Percentiles rank a stretch among this genome's conserved stretches.
phyloP scores from a whole-genome alignment of 2,888 invertebrate genomes.

The Monochamus alternatus region DNA sequence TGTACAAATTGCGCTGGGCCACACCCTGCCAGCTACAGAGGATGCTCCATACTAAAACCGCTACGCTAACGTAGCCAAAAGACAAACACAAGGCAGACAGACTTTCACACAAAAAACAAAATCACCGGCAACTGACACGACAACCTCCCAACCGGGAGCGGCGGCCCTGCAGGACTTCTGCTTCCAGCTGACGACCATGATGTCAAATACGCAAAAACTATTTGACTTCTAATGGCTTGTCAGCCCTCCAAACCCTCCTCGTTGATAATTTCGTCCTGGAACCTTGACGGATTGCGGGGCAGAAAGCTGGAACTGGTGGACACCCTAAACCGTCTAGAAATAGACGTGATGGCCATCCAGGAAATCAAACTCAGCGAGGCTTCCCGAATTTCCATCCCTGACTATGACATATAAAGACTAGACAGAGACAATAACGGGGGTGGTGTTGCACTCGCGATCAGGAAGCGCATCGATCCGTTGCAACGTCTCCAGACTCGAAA shows the following conservation, averaged over 20 bases:
- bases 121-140: neutral
- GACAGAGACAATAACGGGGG: neutral
- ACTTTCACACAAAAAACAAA: neutral
- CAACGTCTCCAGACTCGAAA: neutral
- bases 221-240: neutral
- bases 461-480: neutral
- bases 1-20: no score
- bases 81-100: neutral
- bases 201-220: neutral
- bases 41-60: no score
- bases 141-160: neutral
- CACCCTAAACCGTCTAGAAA: neutral
- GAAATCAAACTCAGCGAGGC: neutral
- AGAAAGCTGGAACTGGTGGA: neutral
- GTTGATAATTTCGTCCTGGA: neutral
- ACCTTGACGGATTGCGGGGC: neutral
- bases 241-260: neutral
- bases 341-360: neutral
- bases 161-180: neutral
- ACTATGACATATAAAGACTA: neutral
- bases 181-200: neutral
- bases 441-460: neutral
- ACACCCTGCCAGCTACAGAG: neutral
- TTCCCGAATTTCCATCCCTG: neutral
- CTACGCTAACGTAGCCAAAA: neutral